Evolutionary conservation across 1,140 invertebrate species (phyloP).

Genomic region (Drosophila azteca): DNA sequence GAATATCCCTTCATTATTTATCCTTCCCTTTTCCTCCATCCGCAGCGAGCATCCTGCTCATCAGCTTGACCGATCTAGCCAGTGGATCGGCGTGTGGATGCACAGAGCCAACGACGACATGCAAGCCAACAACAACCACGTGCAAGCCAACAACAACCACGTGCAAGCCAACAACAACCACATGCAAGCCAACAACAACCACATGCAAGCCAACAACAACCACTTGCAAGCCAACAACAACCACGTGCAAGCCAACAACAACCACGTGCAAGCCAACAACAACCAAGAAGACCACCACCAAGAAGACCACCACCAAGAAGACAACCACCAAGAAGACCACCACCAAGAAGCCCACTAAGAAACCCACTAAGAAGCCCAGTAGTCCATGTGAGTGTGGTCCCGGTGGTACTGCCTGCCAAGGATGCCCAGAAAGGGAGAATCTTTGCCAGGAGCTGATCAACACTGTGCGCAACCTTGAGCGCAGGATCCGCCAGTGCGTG

Average conservation of each 20-base stretch:
- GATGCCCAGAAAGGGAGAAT: background rate
- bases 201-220: too few relatives aligned
- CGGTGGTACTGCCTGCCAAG: constrained; percentile 2
- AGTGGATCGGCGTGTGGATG: background rate
- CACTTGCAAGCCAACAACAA: background rate
- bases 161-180: too few relatives aligned
- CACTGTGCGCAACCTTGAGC: background rate
- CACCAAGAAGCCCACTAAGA: background rate
- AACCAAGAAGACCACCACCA: background rate
- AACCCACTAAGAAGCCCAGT: too few relatives aligned
- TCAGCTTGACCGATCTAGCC: background rate
- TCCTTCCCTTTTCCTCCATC: too few relatives aligned
- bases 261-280: background rate
- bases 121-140: too few relatives aligned
- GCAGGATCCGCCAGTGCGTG: constrained; percentile 1
- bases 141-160: too few relatives aligned
- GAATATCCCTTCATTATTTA: too few relatives aligned
- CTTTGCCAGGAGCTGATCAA: constrained; percentile 4
- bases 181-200: too few relatives aligned
- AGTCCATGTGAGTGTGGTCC: constrained; percentile 7
- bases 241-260: background rate
- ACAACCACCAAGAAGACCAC: background rate
- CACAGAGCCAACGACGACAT: too few relatives aligned
- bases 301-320: background rate
- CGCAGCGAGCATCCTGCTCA: constrained; percentile 10